Evolutionary conservation across 2,113 vertebrate species (phyloP), one percentile per base, ranked within the genome.

Genomic region (Tapirus terrestris): DNA sequence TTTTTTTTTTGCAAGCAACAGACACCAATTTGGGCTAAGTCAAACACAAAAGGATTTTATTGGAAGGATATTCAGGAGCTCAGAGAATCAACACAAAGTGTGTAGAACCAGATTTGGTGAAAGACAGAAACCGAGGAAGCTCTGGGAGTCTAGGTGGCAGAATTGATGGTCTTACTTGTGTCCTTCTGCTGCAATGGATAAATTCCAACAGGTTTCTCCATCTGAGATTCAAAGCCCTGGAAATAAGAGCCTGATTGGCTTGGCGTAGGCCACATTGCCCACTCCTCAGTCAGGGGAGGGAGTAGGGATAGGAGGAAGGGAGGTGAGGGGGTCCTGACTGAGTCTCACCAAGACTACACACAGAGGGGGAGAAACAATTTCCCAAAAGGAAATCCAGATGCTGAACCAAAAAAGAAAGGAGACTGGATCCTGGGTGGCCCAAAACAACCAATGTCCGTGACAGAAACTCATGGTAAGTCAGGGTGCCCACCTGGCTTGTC

Each of bases 1-100:
- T 70, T 53, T 29, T 36, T 45, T 51, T 31, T 73, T 72, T 51
- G 61, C 48, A 61, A 81, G 39, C 68, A 27, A 4, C 33, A 81
- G 83, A 94, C 21, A 81, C 12, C 10, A 27, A 31, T 97, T 81
- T 63, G 39, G 65, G 29, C 33, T 90, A 43, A 83, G 45, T 90
- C 29, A 39, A 83, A 87, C 25, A 53, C 31, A 53, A 77, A 96
- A 72, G 25, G 25, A 14, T 94, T 92, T 83, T 83, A 77, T 48
- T 82, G 80, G 84, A 77, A 77, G 67, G 3, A 12, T 68, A n/a
- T 18, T 72, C 53, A 51, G 67, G 13, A 73, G 29, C 39, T 94
- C 91, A 61, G 58, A 94, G 81, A 90, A 56, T 60, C 56, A 86
- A 13, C 56, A 82, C 67, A 39, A 90, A 96, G 16, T 56, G 1